Percentiles rank a stretch among this genome's conserved stretches.
Evolutionary conservation across 2,797 vertebrate species (phyloP).

Genomic region (Mus spretus): DNA sequence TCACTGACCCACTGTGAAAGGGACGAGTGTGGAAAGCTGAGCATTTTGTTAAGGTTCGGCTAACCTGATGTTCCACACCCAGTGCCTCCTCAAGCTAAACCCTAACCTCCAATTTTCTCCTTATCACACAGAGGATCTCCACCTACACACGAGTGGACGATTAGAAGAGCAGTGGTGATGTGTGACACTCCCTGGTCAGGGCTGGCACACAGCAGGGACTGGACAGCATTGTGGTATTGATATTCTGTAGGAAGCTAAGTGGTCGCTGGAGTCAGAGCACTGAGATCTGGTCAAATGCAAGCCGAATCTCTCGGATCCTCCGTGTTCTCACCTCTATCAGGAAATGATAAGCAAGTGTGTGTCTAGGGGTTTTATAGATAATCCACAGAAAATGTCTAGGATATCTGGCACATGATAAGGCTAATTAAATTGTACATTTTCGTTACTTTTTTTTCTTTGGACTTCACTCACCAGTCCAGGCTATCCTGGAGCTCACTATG

Average conservation of each 20-base stretch:
- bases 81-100: background rate
- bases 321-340: background rate
- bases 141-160: background rate
- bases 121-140: background rate
- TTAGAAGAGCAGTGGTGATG: background rate
- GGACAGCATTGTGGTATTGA: no score
- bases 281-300: background rate
- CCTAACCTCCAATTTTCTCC: background rate
- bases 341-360: background rate
- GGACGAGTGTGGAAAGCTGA: background rate
- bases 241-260: background rate
- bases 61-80: background rate
- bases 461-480: background rate
- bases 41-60: background rate
- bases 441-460: background rate
- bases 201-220: background rate
- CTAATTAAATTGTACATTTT: background rate
- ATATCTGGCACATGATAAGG: background rate
- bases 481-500: background rate
- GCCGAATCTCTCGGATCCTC: background rate
- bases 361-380: background rate
- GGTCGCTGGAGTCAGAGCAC: background rate
- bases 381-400: background rate
- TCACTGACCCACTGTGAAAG: background rate
- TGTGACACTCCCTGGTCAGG: background rate